These are phyloP conservation scores for Drosophila longiperda DNA, from an alignment of 2,888 invertebrate species.

Conservation along the genomic window DNA sequence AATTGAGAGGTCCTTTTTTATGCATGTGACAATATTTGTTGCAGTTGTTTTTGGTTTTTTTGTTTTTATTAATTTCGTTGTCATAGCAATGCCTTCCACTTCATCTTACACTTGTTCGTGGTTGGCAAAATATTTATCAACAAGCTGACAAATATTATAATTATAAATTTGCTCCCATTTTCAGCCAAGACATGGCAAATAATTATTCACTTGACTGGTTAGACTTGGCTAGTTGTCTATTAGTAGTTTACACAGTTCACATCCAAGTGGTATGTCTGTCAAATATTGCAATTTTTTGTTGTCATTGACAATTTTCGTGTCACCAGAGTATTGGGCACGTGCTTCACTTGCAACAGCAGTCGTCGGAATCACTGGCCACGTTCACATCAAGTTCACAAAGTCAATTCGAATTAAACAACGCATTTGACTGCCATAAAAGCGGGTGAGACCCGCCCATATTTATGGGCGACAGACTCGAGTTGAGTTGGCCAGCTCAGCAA, in stretches of 20 bases:
- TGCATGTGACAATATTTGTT: conserved; percentile 74
- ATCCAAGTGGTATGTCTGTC: conserved; percentile 27
- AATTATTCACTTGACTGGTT: neutral
- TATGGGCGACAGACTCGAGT: conserved; percentile 45
- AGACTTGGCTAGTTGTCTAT: neutral
- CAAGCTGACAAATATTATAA: neutral
- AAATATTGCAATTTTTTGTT: conserved; percentile 11
- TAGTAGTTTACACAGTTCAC: neutral
- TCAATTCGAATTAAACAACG: conserved; percentile 79
- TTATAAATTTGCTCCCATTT: neutral
- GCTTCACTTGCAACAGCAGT: conserved; percentile 29
- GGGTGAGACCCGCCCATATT: conserved; percentile 46
- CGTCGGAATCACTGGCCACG: conserved; percentile 43
- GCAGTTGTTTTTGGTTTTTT: conserved; percentile 45
- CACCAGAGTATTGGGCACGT: conserved; percentile 43
- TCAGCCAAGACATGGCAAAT: neutral
- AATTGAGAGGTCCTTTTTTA: conserved; percentile 67
- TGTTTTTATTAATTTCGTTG: conserved; percentile 39
- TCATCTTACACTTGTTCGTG: neutral
- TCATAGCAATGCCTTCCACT: conserved; percentile 3
- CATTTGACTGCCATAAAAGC: conserved; percentile 76
- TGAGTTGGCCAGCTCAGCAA: conserved; percentile 52
- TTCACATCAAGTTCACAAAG: conserved; percentile 76
- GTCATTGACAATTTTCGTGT: conserved; percentile 15
- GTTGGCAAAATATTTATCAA: neutral